phyloP scores from a whole-genome alignment of 2,797 vertebrate species.

The Hippoglossus hippoglossus region DNA sequence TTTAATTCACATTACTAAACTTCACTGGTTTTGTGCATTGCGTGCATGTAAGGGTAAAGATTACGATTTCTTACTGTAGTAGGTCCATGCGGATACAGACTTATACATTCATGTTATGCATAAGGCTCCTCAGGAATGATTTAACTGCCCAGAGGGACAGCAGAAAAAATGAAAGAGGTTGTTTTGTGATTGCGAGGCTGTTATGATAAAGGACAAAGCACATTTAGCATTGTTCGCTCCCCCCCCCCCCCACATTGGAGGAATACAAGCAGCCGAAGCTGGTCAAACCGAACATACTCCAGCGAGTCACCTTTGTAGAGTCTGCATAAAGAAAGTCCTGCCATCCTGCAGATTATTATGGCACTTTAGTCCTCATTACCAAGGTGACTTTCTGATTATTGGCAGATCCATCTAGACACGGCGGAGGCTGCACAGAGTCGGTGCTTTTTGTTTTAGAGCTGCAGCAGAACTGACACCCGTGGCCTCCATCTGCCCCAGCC shows the following conservation, averaged over 20 bases:
- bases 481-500: slow-evolving; percentile 49
- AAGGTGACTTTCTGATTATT: slow-evolving; percentile 62
- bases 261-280: slow-evolving; percentile 53
- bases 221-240: slow-evolving; percentile 56
- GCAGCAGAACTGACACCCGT: slow-evolving; percentile 55
- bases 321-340: slow-evolving; percentile 42
- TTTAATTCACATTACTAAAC: slow-evolving; percentile 67
- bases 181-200: slow-evolving; percentile 70
- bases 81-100: slow-evolving; percentile 64
- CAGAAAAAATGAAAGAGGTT: slow-evolving; percentile 66
- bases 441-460: slow-evolving; percentile 42
- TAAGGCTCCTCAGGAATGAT: slow-evolving; percentile 69
- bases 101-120: slow-evolving; percentile 77
- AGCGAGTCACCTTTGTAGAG: slow-evolving; percentile 45
- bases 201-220: slow-evolving; percentile 65
- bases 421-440: slow-evolving; percentile 16
- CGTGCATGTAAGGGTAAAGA: slow-evolving; percentile 43
- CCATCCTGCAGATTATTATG: slow-evolving; percentile 31
- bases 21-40: slow-evolving; percentile 59
- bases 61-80: slow-evolving; percentile 8
- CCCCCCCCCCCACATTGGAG: slow-evolving; percentile 38
- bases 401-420: slow-evolving; percentile 39
- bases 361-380: slow-evolving; percentile 56
- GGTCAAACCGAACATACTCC: slow-evolving; percentile 43
- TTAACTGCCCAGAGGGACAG: slow-evolving; percentile 54